Base-by-base conservation (phyloP, 2,888 invertebrate genomes). In the Hipparchia semele region DNA sequence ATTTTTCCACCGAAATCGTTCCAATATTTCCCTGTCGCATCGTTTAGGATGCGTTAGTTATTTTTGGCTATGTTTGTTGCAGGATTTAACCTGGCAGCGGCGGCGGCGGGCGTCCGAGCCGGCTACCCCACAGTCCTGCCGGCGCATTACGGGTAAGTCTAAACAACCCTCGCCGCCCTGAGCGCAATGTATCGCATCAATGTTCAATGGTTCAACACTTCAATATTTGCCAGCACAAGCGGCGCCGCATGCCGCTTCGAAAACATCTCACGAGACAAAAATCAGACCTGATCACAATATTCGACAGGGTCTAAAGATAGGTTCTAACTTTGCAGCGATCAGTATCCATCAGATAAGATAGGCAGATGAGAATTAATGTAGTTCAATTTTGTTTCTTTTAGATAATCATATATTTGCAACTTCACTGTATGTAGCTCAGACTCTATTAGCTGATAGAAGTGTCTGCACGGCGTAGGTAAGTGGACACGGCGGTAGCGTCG, bases 141-240 rank as follows among this genome's bases (percentile, higher is more conserved):
- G 75, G 95, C 97, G 79, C 97, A 97, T 87, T 98, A 97, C 87
- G 97, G 97, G 98, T 98, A 94, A 97, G 97, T 96, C 64, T 39
- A 56, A 66, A 75, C 65, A 60, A 68, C 39, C 66, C 58, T 64
- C 60, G 67, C 60, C 53, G 70, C 77, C 79, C 80, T 78, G 78
- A 79, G 69, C 82, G 84, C 86, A 87, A 80, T 90, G 84, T 90
- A 74, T 72, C 78, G 77, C 79, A 88, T 92, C 84, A 88, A 91
- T 92, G 92, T 93, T 94, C 87, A 88, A 90, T 92, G 90, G 92
- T 89, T 91, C 89, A 87, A 90, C 92, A 92, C 92, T 90, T 90
- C 89, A 84, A 90, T 89, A 90, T 92, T 92, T 92, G 87, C 90
- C 92, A 92, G 93, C 93, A 93, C 93, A 86, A 85, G 88, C 89